These are phyloP conservation scores for Lepus oiostolus DNA, from an alignment of 2,797 vertebrate genomes.

Conservation along the genomic window DNA sequence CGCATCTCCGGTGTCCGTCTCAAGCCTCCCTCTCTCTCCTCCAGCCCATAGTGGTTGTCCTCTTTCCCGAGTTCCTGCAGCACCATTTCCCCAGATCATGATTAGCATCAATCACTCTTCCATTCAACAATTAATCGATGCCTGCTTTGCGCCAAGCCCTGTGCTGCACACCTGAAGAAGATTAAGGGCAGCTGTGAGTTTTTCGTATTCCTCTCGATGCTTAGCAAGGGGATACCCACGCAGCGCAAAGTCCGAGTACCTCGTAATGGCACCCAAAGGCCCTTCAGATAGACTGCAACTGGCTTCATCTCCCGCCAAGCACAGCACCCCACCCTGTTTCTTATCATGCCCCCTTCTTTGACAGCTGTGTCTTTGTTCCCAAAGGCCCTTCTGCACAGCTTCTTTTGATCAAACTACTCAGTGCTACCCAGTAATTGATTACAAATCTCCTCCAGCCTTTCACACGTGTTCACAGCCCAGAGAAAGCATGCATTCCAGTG, in stretches of 20 bases:
- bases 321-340: not conserved
- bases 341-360: not conserved
- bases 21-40: not conserved
- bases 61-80: not conserved
- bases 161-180: not conserved
- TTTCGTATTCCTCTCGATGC: not conserved
- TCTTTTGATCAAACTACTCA: not conserved
- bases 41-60: not conserved
- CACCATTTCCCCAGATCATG: not conserved
- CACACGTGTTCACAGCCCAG: not conserved
- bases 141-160: not conserved
- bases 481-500: not conserved
- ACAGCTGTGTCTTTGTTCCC: not conserved
- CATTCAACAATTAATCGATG: not conserved
- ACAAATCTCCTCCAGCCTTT: not conserved
- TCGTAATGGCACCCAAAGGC: not conserved
- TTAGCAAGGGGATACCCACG: not conserved
- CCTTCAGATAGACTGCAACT: not conserved
- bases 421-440: not conserved
- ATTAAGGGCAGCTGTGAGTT: not conserved
- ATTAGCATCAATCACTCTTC: not conserved
- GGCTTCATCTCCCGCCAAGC: not conserved
- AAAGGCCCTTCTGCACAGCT: not conserved
- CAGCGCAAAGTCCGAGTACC: not conserved
- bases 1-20: not conserved